phyloP scores from a whole-genome alignment of 2,113 vertebrate genomes.

The Dolichallabes microphthalmus region DNA sequence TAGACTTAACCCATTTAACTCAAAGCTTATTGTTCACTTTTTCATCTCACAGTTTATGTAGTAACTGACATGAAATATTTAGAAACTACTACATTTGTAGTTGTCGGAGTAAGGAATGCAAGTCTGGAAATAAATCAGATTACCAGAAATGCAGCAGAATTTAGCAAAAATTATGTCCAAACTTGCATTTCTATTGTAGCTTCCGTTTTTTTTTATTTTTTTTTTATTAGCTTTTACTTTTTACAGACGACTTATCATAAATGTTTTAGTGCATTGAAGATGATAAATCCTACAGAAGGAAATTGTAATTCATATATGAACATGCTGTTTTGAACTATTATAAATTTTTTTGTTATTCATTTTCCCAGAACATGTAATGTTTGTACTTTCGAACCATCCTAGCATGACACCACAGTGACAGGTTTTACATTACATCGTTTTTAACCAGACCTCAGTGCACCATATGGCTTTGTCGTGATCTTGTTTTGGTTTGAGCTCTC shows the following conservation, averaged over 20 bases:
- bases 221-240: background rate
- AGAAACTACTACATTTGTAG: background rate
- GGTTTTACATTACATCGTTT: background rate
- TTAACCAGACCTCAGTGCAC: background rate
- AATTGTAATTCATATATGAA: background rate
- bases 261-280: background rate
- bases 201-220: background rate
- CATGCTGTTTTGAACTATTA: background rate
- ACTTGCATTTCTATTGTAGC: background rate
- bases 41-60: background rate
- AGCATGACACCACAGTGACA: no score
- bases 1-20: background rate
- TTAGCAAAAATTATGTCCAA: background rate
- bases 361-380: background rate
- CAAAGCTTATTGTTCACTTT: background rate
- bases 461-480: constrained; percentile 44
- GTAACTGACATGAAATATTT: background rate
- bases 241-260: background rate
- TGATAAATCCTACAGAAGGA: background rate
- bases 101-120: background rate
- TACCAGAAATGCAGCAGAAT: no score
- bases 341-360: background rate
- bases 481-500: constrained; percentile 53
- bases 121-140: background rate
- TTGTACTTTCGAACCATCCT: no score